These are phyloP conservation scores for Neoscelio sp. DNA, from an alignment of 2,888 invertebrate genomes.

Conservation along the genomic window DNA sequence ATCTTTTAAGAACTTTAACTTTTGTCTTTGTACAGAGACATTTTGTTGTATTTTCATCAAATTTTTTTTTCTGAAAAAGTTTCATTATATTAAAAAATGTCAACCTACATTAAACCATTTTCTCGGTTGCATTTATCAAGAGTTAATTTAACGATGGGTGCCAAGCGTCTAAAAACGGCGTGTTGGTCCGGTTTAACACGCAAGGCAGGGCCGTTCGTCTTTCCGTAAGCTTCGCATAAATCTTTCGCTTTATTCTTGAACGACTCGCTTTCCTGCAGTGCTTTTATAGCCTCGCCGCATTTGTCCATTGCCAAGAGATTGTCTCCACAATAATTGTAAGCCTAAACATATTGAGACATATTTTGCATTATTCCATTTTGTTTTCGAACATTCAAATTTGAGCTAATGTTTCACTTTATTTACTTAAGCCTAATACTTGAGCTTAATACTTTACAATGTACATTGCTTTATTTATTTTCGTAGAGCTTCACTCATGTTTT, in stretches of 20 bases:
- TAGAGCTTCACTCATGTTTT: no score
- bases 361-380: not conserved
- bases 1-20: no score
- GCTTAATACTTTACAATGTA: no score
- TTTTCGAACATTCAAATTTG: no score
- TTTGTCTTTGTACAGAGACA: no score
- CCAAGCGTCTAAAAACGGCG: slow-evolving; percentile 85
- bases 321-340: slow-evolving; percentile 86
- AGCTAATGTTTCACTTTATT: no score
- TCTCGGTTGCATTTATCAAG: slow-evolving; percentile 87
- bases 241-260: slow-evolving; percentile 84
- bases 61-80: no score
- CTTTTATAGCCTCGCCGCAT: slow-evolving; percentile 86
- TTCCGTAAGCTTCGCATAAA: slow-evolving; percentile 85
- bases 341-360: slow-evolving; percentile 79
- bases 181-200: slow-evolving; percentile 86
- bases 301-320: slow-evolving; percentile 86
- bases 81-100: not conserved
- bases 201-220: slow-evolving; percentile 85
- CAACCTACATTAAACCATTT: slow-evolving; percentile 86
- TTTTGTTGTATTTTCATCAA: no score
- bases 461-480: no score
- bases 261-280: slow-evolving; percentile 84
- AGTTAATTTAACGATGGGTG: slow-evolving; percentile 85
- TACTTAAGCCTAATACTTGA: no score